Percentiles rank a stretch among this genome's conserved stretches.
Conservation (phyloP, 2,888 invertebrate species). For the Halictus quadricinctus region DNA sequence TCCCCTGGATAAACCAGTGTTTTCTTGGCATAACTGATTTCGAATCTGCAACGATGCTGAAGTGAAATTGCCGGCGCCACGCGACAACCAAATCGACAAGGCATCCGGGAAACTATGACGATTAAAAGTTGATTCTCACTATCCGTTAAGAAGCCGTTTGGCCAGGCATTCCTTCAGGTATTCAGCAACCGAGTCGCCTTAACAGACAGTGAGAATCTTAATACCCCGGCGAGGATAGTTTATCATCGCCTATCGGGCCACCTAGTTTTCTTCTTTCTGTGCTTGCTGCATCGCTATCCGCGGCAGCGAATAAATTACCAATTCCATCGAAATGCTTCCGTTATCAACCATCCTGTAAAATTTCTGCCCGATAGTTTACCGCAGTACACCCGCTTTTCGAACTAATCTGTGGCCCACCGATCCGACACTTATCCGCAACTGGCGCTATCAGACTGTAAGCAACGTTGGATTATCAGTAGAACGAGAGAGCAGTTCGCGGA, state of each 20-base stretch:
- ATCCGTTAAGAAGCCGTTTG: not conserved
- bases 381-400: not conserved
- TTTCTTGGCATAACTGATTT: not conserved
- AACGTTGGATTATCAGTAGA: constrained; percentile 20
- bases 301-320: not conserved
- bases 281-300: not conserved
- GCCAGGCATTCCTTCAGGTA: not conserved
- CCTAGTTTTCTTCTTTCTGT: not conserved
- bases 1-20: not conserved
- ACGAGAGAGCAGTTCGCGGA: not conserved
- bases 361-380: not conserved
- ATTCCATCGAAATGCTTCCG: not conserved
- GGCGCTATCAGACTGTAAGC: not conserved
- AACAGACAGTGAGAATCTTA: not conserved
- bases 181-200: not conserved
- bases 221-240: not conserved
- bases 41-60: not conserved
- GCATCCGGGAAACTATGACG: constrained; percentile 20
- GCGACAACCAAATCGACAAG: constrained; percentile 27
- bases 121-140: constrained; percentile 25
- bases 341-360: not conserved
- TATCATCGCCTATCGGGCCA: not conserved
- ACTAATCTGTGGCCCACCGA: not conserved
- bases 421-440: not conserved
- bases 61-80: constrained; percentile 15